Evolutionary conservation across 2,797 vertebrate species (phyloP), one percentile per base, ranked within the genome.

Genomic region (Anabas testudineus): DNA sequence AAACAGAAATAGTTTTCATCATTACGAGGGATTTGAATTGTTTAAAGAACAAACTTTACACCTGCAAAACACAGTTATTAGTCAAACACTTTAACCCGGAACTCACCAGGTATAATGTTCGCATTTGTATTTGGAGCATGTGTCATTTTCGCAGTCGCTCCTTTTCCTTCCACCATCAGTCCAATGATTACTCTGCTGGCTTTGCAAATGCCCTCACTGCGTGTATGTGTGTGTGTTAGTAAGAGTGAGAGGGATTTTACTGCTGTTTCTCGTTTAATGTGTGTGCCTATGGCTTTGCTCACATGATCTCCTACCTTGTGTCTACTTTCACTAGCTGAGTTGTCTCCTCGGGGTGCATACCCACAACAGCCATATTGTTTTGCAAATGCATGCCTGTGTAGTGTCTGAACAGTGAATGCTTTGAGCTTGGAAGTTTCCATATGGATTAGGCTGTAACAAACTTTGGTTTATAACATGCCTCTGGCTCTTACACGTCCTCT

Each of bases 61-160:
- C 80, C 34, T 43, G 41, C 55, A 59, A 82, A 85, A 82, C 48
- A 60, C 12, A 22, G 47, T 74, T 74, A 85, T 78, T 69, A 74
- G n/a, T 3, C 18, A 19, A 42, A n/a, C 1, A n/a, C 7, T 63
- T 66, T 61, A 76, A 81, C 46, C 48, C 67, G 53, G 68, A 63
- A 72, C 61, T 51, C 28, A 30, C 10, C 5, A n/a, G 21, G 41
- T 64, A 10, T 32, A 37, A 72, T 71, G 24, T 34, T 15, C 0
- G 37, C 28, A 69, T 72, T 51, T 45, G 42, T 58, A 54, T 52
- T n/a, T 19, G 10, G 47, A 66, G 66, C 8, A 24, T 58, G 34
- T 49, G 30, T 57, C 7, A 1, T 71, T 82, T 67, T 84, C 70
- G 58, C 41, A 54, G 67, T 62, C 43, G 54, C 60, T 21, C 57